These are phyloP conservation scores for Drosophila kohkoa DNA, from an alignment of 1,140 invertebrate species.

Conservation along the genomic window DNA sequence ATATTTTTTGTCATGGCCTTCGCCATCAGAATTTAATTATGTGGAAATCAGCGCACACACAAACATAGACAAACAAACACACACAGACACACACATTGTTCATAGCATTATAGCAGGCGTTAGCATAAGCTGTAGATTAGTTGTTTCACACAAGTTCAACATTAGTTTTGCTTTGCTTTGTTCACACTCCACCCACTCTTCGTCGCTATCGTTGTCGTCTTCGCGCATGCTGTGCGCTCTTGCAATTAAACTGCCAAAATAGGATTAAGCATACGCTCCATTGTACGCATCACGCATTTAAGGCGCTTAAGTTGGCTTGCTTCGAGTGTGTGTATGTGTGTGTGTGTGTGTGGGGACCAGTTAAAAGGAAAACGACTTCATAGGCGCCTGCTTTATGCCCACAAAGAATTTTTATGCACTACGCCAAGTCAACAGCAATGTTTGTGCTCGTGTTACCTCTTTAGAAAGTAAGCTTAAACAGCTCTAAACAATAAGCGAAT, in stretches of 20 bases:
- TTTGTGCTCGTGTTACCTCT: not conserved
- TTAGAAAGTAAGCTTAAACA: not conserved
- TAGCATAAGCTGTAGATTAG: constrained; percentile 25
- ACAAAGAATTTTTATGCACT: constrained; percentile 1
- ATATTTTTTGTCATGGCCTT: constrained; percentile 43
- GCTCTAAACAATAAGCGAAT: not conserved
- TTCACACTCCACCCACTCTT: not conserved
- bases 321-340: constrained; percentile 4
- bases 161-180: constrained; percentile 46
- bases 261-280: constrained; percentile 74
- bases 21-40: constrained; percentile 75
- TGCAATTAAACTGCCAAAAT: constrained; percentile 75
- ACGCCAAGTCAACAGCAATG: not conserved
- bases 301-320: constrained; percentile 59
- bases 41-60: constrained; percentile 50
- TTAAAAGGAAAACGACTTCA: constrained; percentile 16
- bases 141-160: constrained; percentile 40
- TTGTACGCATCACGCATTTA: constrained; percentile 64
- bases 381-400: constrained; percentile 4
- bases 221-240: not conserved
- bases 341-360: not conserved
- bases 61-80: constrained; percentile 14
- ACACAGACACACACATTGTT: constrained; percentile 9
- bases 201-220: not conserved
- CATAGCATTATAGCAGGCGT: not conserved